Base-by-base conservation (phyloP, 2,888 invertebrate genomes). In the Tachina lurida region DNA sequence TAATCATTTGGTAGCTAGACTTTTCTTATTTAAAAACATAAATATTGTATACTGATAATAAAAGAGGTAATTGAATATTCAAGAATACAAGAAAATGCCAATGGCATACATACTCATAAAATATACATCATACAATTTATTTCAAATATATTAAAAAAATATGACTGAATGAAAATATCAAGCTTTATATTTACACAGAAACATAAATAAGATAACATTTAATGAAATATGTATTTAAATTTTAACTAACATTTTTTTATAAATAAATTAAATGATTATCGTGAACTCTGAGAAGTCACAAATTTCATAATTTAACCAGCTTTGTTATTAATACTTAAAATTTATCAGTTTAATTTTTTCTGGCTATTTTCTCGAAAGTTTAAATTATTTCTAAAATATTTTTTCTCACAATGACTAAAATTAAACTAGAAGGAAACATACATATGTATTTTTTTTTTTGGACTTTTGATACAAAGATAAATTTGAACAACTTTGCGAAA, bases 1-100 rank as follows among this genome's bases (percentile, higher is more conserved):
- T 68, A 68, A 74, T 73, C 52, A 87, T 84, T 87, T 86, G 84
- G 84, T 86, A 78, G 63, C 79, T 80, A 84, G 78, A 83, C 71
- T 78, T 85, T 73, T 78, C 80, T 75, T 22, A 62, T 45, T 52
- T 49, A 80, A 73, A 62, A 58, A 65, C 31, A 65, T 15, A 49
- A 22, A 31, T 47, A 43, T 75, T 80, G 62, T 58, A 58, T 84
- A 70, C 71, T 83, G 70, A 73, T 74, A 65, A 68, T 84, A 60
- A 58, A 9, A 70, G 74, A 79, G 71, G 75, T 71, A 84, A 70
- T 77, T 68, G 13, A 62, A 76, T 81, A 49, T 71, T 65, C 45
- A 80, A 70, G 47, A 73, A 81, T 62, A 52, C 13, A 43, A 58
- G 10, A 60, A 82, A 74, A 63, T 70, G 70, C 54, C 43, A 60